phyloP scores from a whole-genome alignment of 2,888 invertebrate species.

The Pristionchus arcanus region DNA sequence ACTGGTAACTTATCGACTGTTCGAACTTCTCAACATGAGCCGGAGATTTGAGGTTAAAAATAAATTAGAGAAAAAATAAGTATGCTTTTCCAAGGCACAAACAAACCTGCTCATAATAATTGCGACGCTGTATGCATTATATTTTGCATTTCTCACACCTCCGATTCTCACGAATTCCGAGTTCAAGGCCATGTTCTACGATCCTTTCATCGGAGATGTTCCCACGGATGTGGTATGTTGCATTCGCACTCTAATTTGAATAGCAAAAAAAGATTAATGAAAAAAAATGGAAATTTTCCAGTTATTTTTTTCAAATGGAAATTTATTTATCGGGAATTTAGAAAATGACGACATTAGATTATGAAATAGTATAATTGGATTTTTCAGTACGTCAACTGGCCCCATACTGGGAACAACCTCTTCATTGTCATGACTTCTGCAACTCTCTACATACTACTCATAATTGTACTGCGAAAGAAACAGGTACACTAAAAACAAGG shows the following conservation, averaged over 20 bases:
- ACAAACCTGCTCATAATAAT: background rate
- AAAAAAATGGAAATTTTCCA: too few relatives aligned
- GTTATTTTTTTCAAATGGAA: too few relatives aligned
- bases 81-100: too few relatives aligned
- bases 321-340: too few relatives aligned
- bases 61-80: too few relatives aligned
- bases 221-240: background rate
- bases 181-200: conserved; percentile 14
- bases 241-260: too few relatives aligned
- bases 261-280: too few relatives aligned
- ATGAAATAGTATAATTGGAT: too few relatives aligned
- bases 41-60: background rate
- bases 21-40: conserved; percentile 14
- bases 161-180: background rate
- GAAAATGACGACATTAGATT: too few relatives aligned
- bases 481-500: background rate
- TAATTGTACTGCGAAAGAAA: background rate
- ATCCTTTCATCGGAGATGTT: conserved; percentile 16
- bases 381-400: background rate
- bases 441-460: background rate
- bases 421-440: background rate
- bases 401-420: background rate
- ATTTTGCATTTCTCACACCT: background rate
- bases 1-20: background rate
- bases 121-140: background rate